These are phyloP conservation scores for Odiellus spinosus DNA, from an alignment of 2,888 invertebrate species.

Conservation along the genomic window DNA sequence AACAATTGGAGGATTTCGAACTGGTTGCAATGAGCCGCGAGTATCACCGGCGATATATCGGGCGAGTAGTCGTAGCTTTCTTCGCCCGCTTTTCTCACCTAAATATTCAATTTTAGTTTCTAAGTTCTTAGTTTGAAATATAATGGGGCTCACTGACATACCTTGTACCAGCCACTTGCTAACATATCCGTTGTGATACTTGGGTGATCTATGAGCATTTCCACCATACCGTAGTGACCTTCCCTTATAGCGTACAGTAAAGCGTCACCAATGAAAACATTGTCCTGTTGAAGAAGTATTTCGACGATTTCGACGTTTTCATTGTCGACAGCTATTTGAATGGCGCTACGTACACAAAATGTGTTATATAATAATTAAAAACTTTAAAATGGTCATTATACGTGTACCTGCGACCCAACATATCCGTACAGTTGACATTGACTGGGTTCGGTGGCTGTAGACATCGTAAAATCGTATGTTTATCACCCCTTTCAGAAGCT, in stretches of 20 bases:
- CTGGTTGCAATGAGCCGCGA: slow-evolving; percentile 38
- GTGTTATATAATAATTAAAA: too few relatives aligned
- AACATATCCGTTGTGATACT: slow-evolving; percentile 35
- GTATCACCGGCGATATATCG: slow-evolving; percentile 35
- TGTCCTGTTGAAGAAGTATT: slow-evolving; percentile 32
- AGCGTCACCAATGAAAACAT: slow-evolving; percentile 31
- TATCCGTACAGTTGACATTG: slow-evolving; percentile 37
- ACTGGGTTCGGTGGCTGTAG: slow-evolving; percentile 30
- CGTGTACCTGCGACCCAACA: slow-evolving; percentile 39
- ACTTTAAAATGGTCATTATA: too few relatives aligned
- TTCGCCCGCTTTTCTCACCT: slow-evolving; percentile 21
- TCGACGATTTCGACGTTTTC: slow-evolving; percentile 40
- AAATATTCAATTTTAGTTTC: slow-evolving; percentile 25
- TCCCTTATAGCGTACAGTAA: slow-evolving; percentile 37
- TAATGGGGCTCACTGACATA: too few relatives aligned
- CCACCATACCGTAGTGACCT: slow-evolving; percentile 38
- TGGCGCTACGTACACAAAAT: too few relatives aligned
- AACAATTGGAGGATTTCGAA: slow-evolving; percentile 40
- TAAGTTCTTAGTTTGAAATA: too few relatives aligned
- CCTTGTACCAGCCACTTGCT: slow-evolving; percentile 36
- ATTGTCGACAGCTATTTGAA: slow-evolving; percentile 38
- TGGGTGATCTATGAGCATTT: slow-evolving; percentile 39
- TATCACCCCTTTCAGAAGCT: slow-evolving; percentile 39
- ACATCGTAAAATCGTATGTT: slow-evolving; percentile 34
- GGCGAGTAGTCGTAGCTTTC: slow-evolving; percentile 38